These are phyloP conservation scores for Xiphophorus maculatus DNA, from an alignment of 2,113 vertebrate species.

Conservation along the genomic window DNA sequence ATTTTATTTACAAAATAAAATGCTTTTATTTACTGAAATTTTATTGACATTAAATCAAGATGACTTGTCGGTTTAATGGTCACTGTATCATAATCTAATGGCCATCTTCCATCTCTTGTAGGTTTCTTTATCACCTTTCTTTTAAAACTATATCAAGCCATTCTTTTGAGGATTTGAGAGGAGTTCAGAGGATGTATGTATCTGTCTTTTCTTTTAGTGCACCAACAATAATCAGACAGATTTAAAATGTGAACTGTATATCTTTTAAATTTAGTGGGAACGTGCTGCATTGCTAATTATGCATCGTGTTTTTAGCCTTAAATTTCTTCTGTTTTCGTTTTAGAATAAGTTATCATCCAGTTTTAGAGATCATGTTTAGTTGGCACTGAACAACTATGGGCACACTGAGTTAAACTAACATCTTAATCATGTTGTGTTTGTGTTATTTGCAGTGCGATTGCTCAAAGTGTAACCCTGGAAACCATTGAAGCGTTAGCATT, in stretches of 20 bases:
- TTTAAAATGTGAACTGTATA: too few relatives aligned
- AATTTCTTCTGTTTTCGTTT: too few relatives aligned
- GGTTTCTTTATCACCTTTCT: conserved; percentile 62
- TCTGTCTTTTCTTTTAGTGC: background rate
- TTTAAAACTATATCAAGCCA: conserved; percentile 61
- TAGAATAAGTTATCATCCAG: too few relatives aligned
- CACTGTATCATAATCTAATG: background rate
- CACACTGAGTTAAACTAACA: background rate
- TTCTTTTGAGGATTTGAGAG: conserved; percentile 66
- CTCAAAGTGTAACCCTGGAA: conserved; percentile 70
- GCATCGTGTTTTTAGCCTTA: background rate
- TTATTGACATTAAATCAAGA: too few relatives aligned
- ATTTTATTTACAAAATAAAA: too few relatives aligned
- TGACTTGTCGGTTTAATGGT: too few relatives aligned
- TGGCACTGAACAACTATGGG: background rate
- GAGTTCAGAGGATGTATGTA: conserved; percentile 73
- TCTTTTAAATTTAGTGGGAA: too few relatives aligned
- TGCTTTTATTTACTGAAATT: too few relatives aligned
- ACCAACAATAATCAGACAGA: too few relatives aligned
- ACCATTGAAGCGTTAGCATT: conserved; percentile 68
- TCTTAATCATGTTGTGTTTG: background rate
- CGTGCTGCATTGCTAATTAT: too few relatives aligned
- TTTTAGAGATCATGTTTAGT: background rate
- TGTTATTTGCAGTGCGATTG: conserved; percentile 63
- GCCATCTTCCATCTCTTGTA: conserved; percentile 14